Base-by-base conservation (phyloP, 2,888 invertebrate species). In the Netelia melanura region DNA sequence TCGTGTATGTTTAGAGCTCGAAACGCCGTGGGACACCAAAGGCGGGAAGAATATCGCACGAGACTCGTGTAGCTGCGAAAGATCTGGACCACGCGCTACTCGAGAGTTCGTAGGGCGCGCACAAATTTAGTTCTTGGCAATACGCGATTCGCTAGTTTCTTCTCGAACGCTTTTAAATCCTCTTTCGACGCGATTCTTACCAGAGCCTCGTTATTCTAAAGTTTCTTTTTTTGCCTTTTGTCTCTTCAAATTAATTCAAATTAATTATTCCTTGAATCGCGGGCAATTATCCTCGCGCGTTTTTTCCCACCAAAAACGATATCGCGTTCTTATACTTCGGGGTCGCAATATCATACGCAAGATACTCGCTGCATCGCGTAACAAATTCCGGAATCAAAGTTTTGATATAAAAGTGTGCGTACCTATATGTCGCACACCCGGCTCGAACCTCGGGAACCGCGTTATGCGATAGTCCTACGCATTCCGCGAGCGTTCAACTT, bases 101-200 rank as follows among this genome's bases (percentile, higher is more conserved):
- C 30, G 25, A 10, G 61, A 6, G 30, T 38, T 52, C 71, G 52
- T 52, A n/a, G 48, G 65, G 65, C 54, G 6, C 43, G 72, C 43
- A 84, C 87, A 86, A 85, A 86, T 86, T 87, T 88, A 86, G 87
- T 87, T 88, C 86, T 87, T 86, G 88, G 85, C 88, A 86, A 68
- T 75, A 64, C 79, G 87, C 54, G 80, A 70, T 81, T 74, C 84
- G 67, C 25, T 65, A 25, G 38, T 5, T 61, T n/a, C 21, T 30
- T 30, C 30, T 30, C 30, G 30, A 2, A 30, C 3, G 3, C 30
- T 3, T 30, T 30, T 5, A 30, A 30, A 30, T 30, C 30, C 30
- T 3, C 3, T 30, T 30, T 30, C 30, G 30, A 30, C 30, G 30
- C 30, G 30, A 30, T 30, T 30, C 3, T 5, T 5, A 30, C 25